Percentiles rank a stretch among this genome's conserved stretches.
Conservation (phyloP, 1,140 invertebrate genomes). For the Adelges cooleyi region DNA sequence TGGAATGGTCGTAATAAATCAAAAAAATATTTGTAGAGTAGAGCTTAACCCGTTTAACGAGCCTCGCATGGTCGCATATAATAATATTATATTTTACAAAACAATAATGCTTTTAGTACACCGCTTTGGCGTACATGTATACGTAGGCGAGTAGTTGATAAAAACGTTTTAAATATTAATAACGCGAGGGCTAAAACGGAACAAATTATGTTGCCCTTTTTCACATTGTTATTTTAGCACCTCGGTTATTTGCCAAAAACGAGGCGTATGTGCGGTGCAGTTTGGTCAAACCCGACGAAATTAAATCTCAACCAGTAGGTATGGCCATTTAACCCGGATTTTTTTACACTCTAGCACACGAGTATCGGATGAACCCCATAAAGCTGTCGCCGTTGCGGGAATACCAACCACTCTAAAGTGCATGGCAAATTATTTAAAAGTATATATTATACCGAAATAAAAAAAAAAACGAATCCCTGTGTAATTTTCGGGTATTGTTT, state of each 20-base stretch:
- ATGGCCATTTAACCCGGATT: conserved; percentile 12
- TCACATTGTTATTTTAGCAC: not conserved
- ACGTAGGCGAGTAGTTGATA: not conserved
- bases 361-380: conserved; percentile 27
- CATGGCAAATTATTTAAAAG: conserved; percentile 25
- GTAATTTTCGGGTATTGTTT: conserved; percentile 28
- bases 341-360: not conserved
- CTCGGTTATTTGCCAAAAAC: not conserved
- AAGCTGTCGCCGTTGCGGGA: conserved; percentile 25
- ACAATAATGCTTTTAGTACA: no score
- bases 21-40: no score
- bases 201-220: conserved; percentile 6
- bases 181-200: not conserved
- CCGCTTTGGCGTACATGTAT: no score
- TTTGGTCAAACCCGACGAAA: conserved; percentile 14
- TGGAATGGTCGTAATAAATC: no score
- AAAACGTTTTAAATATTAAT: not conserved
- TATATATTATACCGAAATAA: not conserved
- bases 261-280: not conserved
- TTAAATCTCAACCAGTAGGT: conserved; percentile 1
- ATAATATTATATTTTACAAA: no score
- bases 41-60: no score
- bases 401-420: conserved; percentile 19
- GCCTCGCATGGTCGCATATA: no score
- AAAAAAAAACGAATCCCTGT: conserved; percentile 27